Base-by-base conservation (phyloP, 2,888 invertebrate species). In the Acleris emargana region DNA sequence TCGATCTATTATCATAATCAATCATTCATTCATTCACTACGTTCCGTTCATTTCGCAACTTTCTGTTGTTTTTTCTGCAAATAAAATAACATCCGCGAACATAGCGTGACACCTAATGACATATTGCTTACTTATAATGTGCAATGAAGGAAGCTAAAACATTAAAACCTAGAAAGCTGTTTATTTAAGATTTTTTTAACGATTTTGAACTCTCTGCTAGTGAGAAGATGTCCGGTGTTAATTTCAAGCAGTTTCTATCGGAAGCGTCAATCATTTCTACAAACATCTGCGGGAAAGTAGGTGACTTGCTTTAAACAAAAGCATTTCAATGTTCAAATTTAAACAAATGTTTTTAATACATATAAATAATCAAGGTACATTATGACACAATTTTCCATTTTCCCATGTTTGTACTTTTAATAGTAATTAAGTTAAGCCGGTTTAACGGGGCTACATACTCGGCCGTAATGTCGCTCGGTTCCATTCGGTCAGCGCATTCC, bases 181-280 rank as follows among this genome's bases (percentile, higher is more conserved):
- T 64, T 55, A 59, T 32, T 32, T n/a, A 55, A 58, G 25, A 60
- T 32, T 20, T 43, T 43, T n/a, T 55, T 5, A 38, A 22, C 47
- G 42, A 64, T 49, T 25, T 54, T 47, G 59, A 49, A 42, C 51
- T 59, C 59, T 59, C n/a, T 18, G 32, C 7, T 16, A 16, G 17
- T 59, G 25, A 17, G 28, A 13, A 57, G 28, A 62, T 45, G 63
- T 28, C 25, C 18, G 55, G 42, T 62, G 62, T 62, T 62, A 50
- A 62, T 62, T 62, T 62, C 62, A 55, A 28, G 25, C 69, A 79
- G 77, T 84, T 84, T 82, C 78, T 83, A 86, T 84, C 76, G 83
- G 81, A 68, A 72, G 74, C 72, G 86, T 78, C 79, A 86, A 87
- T 86, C 80, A 82, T 83, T 83, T 81, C 77, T 75, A 77, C 82